A percentile compares a stretch with the other conserved stretches of the same genome.
These are phyloP conservation scores for Delphinus delphis DNA, from an alignment of 2,113 vertebrate genomes.

Conservation along the genomic window DNA sequence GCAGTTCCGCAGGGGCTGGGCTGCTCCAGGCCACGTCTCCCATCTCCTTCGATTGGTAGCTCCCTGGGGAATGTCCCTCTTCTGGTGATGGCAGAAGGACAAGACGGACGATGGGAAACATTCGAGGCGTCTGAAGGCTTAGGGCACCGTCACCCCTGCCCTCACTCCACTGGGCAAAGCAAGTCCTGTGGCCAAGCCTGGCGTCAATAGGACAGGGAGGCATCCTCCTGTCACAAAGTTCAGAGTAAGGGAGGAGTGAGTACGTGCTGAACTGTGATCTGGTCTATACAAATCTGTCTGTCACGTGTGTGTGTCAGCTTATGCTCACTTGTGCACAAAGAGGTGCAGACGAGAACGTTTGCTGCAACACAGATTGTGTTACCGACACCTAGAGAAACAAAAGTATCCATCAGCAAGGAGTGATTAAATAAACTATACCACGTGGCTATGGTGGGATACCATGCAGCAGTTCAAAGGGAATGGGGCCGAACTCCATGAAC, in stretches of 20 bases:
- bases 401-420: neutral
- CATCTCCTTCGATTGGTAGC: neutral
- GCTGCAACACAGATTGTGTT: neutral
- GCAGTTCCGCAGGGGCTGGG: no score
- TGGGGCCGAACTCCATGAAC: neutral
- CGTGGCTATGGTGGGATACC: neutral
- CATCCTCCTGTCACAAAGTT: fast-evolving
- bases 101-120: neutral
- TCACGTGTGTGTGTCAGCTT: neutral
- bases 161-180: neutral
- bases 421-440: neutral
- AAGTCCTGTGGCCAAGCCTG: neutral
- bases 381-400: neutral
- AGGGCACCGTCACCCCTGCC: no score
- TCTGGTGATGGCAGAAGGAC: neutral
- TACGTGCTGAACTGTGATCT: neutral
- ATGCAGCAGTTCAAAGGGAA: neutral
- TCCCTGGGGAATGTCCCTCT: neutral
- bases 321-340: neutral
- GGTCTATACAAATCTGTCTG: neutral
- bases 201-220: neutral
- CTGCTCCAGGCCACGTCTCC: neutral
- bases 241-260: neutral
- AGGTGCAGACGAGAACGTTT: neutral
- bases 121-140: neutral